Conservation (phyloP, 1,140 invertebrate genomes). For the Drosophila baimaii region DNA sequence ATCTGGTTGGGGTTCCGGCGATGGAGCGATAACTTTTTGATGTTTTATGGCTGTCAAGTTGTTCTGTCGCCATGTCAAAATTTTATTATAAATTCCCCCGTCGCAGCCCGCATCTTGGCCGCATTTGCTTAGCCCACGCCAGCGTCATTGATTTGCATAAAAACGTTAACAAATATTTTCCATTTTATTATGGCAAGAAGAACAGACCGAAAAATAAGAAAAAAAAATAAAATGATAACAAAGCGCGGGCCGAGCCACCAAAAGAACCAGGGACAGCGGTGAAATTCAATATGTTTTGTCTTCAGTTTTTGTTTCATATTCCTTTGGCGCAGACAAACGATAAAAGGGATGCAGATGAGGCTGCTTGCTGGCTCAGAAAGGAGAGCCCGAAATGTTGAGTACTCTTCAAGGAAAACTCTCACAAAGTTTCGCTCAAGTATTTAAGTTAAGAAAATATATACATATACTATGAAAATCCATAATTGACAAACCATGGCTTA, state of each 20-base stretch:
- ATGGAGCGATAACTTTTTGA: conserved; percentile 77
- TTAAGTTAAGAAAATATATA: background rate
- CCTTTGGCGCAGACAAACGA: conserved; percentile 28
- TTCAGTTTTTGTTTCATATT: conserved; percentile 29
- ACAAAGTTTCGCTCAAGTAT: background rate
- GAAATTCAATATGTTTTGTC: conserved; percentile 70
- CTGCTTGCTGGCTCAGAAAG: background rate
- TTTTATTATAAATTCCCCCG: conserved; percentile 70
- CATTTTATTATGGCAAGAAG: conserved; percentile 61
- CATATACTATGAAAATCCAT: too few relatives aligned
- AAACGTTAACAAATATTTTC: conserved; percentile 79
- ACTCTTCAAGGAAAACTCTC: background rate
- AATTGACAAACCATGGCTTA: too few relatives aligned
- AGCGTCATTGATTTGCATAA: conserved; percentile 74
- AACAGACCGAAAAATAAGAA: conserved; percentile 24
- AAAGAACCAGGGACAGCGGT: conserved; percentile 43
- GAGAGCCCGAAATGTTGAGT: background rate
- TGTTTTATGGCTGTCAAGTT: conserved; percentile 82
- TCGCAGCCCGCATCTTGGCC: background rate
- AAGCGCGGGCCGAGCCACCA: conserved; percentile 27
- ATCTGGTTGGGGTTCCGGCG: conserved; percentile 13
- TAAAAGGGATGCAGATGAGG: conserved; percentile 46
- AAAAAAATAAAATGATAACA: conserved; percentile 37
- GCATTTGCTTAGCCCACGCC: conserved; percentile 42
- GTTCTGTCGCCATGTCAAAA: conserved; percentile 73